A percentile compares a stretch with the other conserved stretches of the same genome.
Evolutionary conservation across 2,113 vertebrate species (phyloP).

Genomic region (Apteryx owenii): DNA sequence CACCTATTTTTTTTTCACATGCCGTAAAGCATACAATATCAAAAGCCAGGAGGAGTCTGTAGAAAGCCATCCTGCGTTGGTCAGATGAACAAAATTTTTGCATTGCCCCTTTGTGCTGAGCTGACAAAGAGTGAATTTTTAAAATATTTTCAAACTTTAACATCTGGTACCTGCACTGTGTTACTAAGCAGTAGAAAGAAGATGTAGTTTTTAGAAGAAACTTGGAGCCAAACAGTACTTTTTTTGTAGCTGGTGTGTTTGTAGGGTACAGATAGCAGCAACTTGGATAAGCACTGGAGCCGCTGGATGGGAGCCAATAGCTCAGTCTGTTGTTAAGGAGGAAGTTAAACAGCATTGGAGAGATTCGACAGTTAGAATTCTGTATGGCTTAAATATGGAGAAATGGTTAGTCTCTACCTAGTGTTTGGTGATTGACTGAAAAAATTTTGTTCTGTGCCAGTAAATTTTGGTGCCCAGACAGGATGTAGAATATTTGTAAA

Average conservation of each 20-base stretch:
- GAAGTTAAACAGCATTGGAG: slow-evolving; percentile 35
- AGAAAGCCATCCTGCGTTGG: not conserved
- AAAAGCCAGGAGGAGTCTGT: not conserved
- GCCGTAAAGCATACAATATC: not conserved
- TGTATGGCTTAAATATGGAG: not conserved
- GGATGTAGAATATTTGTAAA: not conserved
- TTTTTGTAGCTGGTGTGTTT: not conserved
- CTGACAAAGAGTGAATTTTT: not conserved
- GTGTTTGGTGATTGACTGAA: slow-evolving; percentile 16
- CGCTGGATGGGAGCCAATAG: slow-evolving; percentile 48
- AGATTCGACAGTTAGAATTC: not conserved
- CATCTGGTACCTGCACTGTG: not conserved
- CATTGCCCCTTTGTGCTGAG: not conserved
- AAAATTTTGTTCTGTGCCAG: slow-evolving; percentile 10
- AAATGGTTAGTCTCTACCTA: not conserved
- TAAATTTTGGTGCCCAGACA: not conserved
- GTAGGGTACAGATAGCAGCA: slow-evolving; percentile 45
- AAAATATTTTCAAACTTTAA: not conserved
- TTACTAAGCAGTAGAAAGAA: not conserved
- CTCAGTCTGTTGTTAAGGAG: slow-evolving; percentile 58
- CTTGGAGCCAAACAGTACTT: no score
- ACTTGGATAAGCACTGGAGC: slow-evolving; percentile 56
- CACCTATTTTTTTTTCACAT: not conserved
- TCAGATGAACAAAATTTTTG: not conserved
- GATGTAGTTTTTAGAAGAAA: not conserved